These are phyloP conservation scores for Candoia aspera DNA, from an alignment of 2,113 vertebrate species.

Conservation along the genomic window DNA sequence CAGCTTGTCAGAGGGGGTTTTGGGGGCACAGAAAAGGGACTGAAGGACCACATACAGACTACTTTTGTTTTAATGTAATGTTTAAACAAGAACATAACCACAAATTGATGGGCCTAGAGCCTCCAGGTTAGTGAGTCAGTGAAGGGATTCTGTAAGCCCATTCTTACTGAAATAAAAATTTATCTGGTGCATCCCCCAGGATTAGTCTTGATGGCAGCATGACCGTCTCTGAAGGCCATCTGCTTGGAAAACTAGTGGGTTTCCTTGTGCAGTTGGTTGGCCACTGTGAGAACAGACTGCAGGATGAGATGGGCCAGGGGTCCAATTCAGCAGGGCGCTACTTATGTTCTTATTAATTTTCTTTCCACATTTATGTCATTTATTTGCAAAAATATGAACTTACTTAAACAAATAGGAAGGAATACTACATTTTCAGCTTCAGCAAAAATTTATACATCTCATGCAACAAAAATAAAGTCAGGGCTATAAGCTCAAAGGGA, in stretches of 20 bases:
- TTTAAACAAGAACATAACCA: conserved; percentile 22
- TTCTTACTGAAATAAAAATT: conserved; percentile 15
- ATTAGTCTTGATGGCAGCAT: not conserved
- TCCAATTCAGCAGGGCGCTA: not conserved
- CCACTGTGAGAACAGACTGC: not conserved
- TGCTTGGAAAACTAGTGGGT: not conserved
- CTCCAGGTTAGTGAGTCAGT: not conserved
- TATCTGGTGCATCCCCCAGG: not conserved
- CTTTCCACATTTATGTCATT: not conserved
- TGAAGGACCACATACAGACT: not conserved
- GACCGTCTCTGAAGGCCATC: not conserved
- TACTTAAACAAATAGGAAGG: not conserved
- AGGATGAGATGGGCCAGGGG: not conserved
- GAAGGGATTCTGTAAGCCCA: conserved; percentile 19
- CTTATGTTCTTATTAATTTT: not conserved
- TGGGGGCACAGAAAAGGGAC: not conserved
- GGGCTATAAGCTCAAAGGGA: not conserved
- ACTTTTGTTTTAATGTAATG: too few species aligned
- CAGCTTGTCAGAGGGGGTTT: not conserved
- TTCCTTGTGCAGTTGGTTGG: not conserved
- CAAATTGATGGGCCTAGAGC: not conserved
- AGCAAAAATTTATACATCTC: not conserved
- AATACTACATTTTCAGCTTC: conserved; percentile 5
- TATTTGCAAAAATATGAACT: not conserved
- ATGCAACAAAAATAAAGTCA: conserved; percentile 10